Conservation (phyloP, 2,797 vertebrate species). For the Sus cebifrons region DNA sequence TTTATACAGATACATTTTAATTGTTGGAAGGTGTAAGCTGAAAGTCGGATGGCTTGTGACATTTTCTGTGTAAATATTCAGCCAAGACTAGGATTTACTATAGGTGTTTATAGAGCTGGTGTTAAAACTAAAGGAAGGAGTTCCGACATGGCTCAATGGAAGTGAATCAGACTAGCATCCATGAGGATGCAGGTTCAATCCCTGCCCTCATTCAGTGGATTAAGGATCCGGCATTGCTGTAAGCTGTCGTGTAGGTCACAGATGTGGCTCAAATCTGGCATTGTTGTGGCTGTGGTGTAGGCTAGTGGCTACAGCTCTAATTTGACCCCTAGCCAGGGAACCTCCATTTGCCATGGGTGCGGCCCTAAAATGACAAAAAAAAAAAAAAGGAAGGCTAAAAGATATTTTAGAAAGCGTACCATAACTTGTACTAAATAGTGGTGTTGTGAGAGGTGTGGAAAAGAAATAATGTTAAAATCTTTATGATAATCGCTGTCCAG, state of each 20-base stretch:
- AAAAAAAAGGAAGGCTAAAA: slow-evolving; percentile 3
- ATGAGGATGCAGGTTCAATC: too few relatives aligned
- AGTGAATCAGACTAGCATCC: too few relatives aligned
- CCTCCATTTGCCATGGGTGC: too few relatives aligned
- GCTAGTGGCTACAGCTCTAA: too few relatives aligned
- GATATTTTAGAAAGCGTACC: slow-evolving; percentile 41
- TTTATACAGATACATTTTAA: slow-evolving; percentile 48
- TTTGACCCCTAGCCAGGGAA: too few relatives aligned
- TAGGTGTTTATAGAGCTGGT: slow-evolving; percentile 50
- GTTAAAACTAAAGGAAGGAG: slow-evolving; percentile 51
- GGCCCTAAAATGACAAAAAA: too few relatives aligned
- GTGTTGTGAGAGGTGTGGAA: slow-evolving; percentile 65
- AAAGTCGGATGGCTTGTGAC: slow-evolving; percentile 26
- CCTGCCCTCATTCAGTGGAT: too few relatives aligned
- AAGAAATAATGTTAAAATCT: slow-evolving; percentile 73
- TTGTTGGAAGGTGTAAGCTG: slow-evolving; percentile 44
- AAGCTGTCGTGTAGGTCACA: too few relatives aligned
- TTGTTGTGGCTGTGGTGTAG: too few relatives aligned
- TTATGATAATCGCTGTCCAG: slow-evolving; percentile 86
- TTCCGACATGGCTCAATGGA: too few relatives aligned
- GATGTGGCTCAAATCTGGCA: too few relatives aligned
- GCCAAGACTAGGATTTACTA: slow-evolving; percentile 37
- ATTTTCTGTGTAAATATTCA: slow-evolving; percentile 41
- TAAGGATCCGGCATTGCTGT: too few relatives aligned
- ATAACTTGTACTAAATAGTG: slow-evolving; percentile 58